Evolutionary conservation across 2,113 vertebrate species (phyloP).

Genomic region (Ailurus styani): DNA sequence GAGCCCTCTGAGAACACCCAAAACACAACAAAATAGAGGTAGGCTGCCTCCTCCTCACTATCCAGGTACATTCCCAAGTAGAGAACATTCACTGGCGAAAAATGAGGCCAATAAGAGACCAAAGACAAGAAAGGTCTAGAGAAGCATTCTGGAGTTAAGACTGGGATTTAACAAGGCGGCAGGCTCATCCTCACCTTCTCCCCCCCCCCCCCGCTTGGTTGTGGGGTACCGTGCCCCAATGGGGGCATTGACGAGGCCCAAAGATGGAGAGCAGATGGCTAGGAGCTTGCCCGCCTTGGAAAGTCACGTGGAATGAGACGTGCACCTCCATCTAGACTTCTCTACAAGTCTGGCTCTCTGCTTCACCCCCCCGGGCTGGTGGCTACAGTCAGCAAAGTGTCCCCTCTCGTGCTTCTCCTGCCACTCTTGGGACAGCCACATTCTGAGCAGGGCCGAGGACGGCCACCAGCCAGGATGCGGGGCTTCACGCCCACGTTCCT

Average conservation of each 20-base stretch:
- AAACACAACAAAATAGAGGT: neutral
- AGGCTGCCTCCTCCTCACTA: neutral
- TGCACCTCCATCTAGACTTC: accelerated
- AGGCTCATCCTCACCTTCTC: neutral
- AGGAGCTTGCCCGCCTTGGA: neutral
- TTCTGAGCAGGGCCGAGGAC: neutral
- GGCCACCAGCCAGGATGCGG: neutral
- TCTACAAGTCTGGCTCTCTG: neutral
- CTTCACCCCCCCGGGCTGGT: neutral
- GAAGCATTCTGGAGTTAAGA: neutral
- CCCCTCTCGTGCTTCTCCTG: neutral
- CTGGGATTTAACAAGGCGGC: neutral
- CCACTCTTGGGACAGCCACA: neutral
- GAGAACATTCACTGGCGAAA: neutral
- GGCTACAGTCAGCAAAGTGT: neutral
- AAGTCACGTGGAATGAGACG: neutral
- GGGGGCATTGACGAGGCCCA: accelerated
- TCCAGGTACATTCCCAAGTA: neutral
- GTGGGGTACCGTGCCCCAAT: neutral
- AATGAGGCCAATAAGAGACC: neutral
- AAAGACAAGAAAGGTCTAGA: neutral
- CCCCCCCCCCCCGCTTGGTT: accelerated
- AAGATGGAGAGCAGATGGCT: accelerated
- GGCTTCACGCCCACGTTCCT: neutral
- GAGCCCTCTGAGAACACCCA: neutral